phyloP scores from a whole-genome alignment of 2,797 vertebrate genomes.

The Dendrocincla tyrannina region DNA sequence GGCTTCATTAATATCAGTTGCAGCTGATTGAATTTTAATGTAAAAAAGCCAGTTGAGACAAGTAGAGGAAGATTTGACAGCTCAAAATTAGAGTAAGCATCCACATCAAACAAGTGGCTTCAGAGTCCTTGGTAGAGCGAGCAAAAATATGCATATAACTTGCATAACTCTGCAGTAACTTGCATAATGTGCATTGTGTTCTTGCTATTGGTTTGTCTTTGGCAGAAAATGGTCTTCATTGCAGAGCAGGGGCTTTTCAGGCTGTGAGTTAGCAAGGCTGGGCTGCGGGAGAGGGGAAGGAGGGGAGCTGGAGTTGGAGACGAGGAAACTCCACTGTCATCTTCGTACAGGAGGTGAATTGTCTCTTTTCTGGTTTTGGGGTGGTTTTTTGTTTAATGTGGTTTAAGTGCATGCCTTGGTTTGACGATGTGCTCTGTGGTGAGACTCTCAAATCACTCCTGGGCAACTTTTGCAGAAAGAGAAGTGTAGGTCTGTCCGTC shows the following conservation, averaged over 20 bases:
- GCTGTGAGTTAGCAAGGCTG: background rate
- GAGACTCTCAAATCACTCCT: background rate
- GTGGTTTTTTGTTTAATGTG: background rate
- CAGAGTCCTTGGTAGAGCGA: background rate
- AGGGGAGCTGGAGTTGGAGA: background rate
- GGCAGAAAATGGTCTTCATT: conserved; percentile 5
- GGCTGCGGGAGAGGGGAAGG: background rate
- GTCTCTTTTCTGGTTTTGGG: background rate
- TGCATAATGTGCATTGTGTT: conserved; percentile 64
- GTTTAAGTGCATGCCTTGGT: background rate
- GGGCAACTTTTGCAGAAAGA: background rate
- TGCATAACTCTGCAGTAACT: conserved; percentile 71
- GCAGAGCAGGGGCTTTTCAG: background rate
- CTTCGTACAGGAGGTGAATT: background rate
- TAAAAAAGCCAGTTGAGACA: background rate
- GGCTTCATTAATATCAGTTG: background rate
- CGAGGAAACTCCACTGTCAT: background rate
- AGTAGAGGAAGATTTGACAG: background rate
- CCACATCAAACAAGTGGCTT: conserved; percentile 62
- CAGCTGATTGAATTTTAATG: background rate
- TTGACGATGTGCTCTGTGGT: background rate
- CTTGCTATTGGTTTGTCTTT: conserved; percentile 16
- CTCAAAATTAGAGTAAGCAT: background rate
- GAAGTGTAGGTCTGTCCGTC: background rate
- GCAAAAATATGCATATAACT: conserved; percentile 55